phyloP scores from a whole-genome alignment of 1,140 invertebrate species.

The Aphaenogaster ashmeadi region DNA sequence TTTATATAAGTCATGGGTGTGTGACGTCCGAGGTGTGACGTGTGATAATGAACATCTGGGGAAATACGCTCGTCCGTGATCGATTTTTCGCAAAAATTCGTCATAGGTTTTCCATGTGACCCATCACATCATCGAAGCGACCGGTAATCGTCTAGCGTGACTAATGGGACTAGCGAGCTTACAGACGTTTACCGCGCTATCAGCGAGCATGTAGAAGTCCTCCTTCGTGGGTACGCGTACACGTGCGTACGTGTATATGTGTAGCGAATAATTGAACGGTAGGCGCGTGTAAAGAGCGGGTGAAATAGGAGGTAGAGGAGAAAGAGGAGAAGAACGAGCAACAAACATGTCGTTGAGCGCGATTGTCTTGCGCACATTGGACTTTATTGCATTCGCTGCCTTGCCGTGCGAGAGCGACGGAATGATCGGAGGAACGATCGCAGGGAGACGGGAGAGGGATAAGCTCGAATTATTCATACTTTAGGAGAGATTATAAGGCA shows the following conservation, averaged over 20 bases:
- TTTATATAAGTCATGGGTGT: constrained; percentile 22
- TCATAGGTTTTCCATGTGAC: constrained; percentile 40
- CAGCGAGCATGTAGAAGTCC: background rate
- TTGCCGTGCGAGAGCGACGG: constrained; percentile 24
- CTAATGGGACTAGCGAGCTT: constrained; percentile 49
- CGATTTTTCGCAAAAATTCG: constrained; percentile 52
- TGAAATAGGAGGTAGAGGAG: background rate
- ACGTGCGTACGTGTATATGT: background rate
- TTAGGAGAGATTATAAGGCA: background rate
- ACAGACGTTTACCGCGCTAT: constrained; percentile 37
- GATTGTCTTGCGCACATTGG: constrained; percentile 65
- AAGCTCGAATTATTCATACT: constrained; percentile 29
- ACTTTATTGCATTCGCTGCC: constrained; percentile 67
- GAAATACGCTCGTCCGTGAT: background rate
- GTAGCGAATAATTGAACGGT: constrained; percentile 48
- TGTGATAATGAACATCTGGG: constrained; percentile 2
- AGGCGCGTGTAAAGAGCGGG: constrained; percentile 29
- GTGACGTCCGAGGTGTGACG: background rate
- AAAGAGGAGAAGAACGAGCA: constrained; percentile 14
- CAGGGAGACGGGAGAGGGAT: background rate
- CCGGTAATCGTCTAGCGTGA: constrained; percentile 55
- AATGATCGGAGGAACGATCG: constrained; percentile 4
- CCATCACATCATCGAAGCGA: constrained; percentile 20
- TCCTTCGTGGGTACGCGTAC: too few species aligned
- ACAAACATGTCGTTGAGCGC: constrained; percentile 53